Evolutionary conservation across 2,888 invertebrate species (phyloP).

Genomic region (Hemicrepidius hirtus): DNA sequence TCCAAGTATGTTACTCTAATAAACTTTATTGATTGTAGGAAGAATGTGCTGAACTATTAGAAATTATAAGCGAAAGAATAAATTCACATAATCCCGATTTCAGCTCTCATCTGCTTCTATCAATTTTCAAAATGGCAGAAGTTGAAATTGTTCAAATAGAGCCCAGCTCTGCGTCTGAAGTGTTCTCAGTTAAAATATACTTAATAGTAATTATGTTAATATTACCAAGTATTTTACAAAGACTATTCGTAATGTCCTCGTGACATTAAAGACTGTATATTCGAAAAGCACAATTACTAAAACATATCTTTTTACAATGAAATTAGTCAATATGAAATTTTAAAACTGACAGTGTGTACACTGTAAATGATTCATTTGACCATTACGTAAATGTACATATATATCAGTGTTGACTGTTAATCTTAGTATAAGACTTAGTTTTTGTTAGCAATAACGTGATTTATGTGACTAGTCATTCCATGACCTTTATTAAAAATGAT

Average conservation of each 20-base stretch:
- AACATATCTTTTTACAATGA: conserved; percentile 67
- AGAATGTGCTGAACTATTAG: conserved; percentile 87
- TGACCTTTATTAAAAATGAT: conserved; percentile 51
- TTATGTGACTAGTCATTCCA: conserved; percentile 45
- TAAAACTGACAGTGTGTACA: conserved; percentile 43
- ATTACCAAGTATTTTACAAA: conserved; percentile 59
- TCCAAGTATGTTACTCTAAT: neutral
- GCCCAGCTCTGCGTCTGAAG: conserved; percentile 72
- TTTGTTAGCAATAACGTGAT: conserved; percentile 49
- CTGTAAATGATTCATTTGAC: conserved; percentile 44
- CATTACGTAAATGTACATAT: conserved; percentile 41
- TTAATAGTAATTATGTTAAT: conserved; percentile 57
- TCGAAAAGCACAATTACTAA: conserved; percentile 63
- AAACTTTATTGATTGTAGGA: conserved; percentile 77
- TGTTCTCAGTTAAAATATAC: conserved; percentile 47
- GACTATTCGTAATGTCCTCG: conserved; percentile 59
- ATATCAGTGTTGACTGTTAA: conserved; percentile 72
- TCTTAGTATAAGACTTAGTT: conserved; percentile 60
- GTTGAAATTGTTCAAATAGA: conserved; percentile 90
- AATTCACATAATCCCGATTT: conserved; percentile 90
- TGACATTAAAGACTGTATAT: conserved; percentile 65
- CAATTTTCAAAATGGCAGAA: conserved; percentile 94
- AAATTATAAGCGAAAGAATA: conserved; percentile 88
- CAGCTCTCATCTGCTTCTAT: conserved; percentile 89
- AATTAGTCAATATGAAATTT: conserved; percentile 58